Evolutionary conservation across 2,888 invertebrate genomes (phyloP).

Genomic region (Drosophila borborema): DNA sequence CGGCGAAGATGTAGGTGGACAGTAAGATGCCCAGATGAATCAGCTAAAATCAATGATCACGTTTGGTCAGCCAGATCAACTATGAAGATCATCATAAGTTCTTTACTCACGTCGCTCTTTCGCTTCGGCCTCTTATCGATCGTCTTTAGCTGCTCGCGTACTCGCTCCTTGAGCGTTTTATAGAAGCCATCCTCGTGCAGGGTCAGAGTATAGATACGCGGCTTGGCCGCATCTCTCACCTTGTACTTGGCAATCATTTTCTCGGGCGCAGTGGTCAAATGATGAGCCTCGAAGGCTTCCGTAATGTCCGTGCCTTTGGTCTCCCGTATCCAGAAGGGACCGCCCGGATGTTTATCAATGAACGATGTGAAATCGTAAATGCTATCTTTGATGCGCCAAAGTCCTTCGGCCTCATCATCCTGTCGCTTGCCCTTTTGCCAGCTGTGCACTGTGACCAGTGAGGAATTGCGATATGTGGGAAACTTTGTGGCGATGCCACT

Average conservation of each 20-base stretch:
- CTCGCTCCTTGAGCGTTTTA: conserved; percentile 88
- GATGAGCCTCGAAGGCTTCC: conserved; percentile 91
- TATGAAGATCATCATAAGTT: not conserved
- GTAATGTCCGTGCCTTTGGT: conserved; percentile 93
- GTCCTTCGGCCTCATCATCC: conserved; percentile 90
- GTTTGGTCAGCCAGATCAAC: not conserved
- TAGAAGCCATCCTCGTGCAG: conserved; percentile 92
- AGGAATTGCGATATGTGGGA: conserved; percentile 83
- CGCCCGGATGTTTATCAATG: conserved; percentile 93
- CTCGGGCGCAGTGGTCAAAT: conserved; percentile 87
- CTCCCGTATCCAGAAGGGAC: conserved; percentile 90
- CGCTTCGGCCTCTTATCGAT: conserved; percentile 85
- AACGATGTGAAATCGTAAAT: conserved; percentile 95
- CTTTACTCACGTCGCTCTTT: conserved; percentile 82
- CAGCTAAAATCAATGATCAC: conserved; percentile 60
- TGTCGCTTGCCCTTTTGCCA: conserved; percentile 89
- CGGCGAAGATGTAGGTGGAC: conserved; percentile 81
- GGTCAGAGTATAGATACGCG: conserved; percentile 90
- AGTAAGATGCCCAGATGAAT: conserved; percentile 84
- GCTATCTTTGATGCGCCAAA: conserved; percentile 91
- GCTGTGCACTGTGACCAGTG: conserved; percentile 78
- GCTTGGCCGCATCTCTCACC: conserved; percentile 87
- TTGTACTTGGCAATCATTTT: conserved; percentile 88
- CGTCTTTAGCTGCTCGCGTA: conserved; percentile 86
- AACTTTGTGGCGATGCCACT: conserved; percentile 83